Base-by-base conservation (phyloP, 2,888 invertebrate genomes). In the Cepaea hortensis region DNA sequence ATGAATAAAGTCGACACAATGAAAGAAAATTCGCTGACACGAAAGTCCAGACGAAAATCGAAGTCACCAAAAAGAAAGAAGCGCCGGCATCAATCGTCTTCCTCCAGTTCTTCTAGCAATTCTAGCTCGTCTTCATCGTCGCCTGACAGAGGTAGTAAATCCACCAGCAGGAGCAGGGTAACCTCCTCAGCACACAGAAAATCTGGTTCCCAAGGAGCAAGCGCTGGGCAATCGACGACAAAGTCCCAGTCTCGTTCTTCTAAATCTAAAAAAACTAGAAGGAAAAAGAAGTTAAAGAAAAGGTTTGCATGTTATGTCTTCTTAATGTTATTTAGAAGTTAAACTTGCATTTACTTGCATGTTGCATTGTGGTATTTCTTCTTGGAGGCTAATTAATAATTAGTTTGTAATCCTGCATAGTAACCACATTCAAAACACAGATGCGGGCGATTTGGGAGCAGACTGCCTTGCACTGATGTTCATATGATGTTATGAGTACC, bases 251-350 rank as follows among this genome's bases (percentile, higher is more conserved):
- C 55, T 18, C 18, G 61, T 13, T 61, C 83, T 20, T 35, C 65
- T 0, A 73, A 73, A 23, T n/a, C 72, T 9, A 83, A 55, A 35
- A 35, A 35, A 35, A 35, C 35, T 35, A 62, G 62, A 18, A 55
- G 11, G 55, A 65, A 68, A 18, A 83, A 83, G 55, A 83, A n/a
- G n/a, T n/a, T n/a, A n/a, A n/a, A 61, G 72, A 83, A 83, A 75
- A 46, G 83, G 83, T 83, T 73, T 18, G 73, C 61, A 15, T 7
- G 20, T 76, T 50, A 3, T 35, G 35, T 35, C 35, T 35, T 35
- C 35, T 35, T 35, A 35, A 35, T 35, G 35, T 35, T 35, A 35
- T 35, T 35, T 35, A 35, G 35, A 35, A 35, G 35, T 35, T 35
- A 35, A 35, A 35, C 35, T 35, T 35, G 35, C 35, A 35, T 35